A percentile compares a stretch with the other conserved stretches of the same genome.
Evolutionary conservation across 2,797 vertebrate genomes (phyloP).

Genomic region (Bryconaethiops microstoma): DNA sequence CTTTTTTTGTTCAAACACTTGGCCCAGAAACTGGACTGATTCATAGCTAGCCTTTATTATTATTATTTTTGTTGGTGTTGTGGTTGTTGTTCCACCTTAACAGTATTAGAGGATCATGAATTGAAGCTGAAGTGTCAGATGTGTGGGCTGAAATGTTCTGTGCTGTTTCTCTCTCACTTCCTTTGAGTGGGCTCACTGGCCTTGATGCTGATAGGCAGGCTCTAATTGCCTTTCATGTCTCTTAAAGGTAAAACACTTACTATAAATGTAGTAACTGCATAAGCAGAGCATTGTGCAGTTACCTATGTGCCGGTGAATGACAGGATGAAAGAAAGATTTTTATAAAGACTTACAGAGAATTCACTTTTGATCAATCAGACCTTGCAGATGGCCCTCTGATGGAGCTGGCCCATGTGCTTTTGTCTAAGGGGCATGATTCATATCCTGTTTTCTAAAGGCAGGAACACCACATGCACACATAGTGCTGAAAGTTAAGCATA

Average conservation of each 20-base stretch:
- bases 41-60: background rate
- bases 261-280: slow-evolving; percentile 10
- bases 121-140: slow-evolving; percentile 34
- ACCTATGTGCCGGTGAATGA: slow-evolving; percentile 27
- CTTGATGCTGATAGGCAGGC: slow-evolving; percentile 46
- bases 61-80: background rate
- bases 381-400: background rate
- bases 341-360: slow-evolving; percentile 3
- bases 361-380: slow-evolving; percentile 35
- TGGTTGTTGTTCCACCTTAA: slow-evolving; percentile 18
- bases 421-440: background rate
- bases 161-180: slow-evolving; percentile 35
- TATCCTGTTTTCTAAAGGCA: background rate
- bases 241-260: slow-evolving; percentile 41
- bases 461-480: background rate
- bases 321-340: slow-evolving; percentile 33
- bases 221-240: slow-evolving; percentile 48
- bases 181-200: slow-evolving; percentile 44
- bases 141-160: slow-evolving; percentile 41
- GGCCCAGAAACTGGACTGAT: background rate
- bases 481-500: slow-evolving; percentile 29
- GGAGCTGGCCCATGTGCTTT: background rate
- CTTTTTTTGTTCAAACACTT: background rate
- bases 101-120: slow-evolving; percentile 18
- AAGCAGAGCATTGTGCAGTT: slow-evolving; percentile 33